Evolutionary conservation across 2,888 invertebrate genomes (phyloP).

Genomic region (Notodonta ziczac): DNA sequence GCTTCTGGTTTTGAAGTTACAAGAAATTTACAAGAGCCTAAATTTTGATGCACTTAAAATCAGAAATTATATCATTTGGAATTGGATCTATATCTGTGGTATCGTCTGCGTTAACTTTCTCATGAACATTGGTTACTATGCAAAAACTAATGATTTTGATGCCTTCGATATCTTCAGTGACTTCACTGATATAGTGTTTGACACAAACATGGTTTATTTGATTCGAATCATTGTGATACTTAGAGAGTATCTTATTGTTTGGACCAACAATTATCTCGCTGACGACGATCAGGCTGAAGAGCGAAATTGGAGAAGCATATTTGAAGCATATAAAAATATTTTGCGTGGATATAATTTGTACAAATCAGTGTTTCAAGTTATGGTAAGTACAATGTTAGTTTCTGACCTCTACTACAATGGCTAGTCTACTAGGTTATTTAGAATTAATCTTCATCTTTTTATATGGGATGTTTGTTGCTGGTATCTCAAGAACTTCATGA

Average conservation of each 20-base stretch:
- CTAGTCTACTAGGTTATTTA: too few relatives aligned
- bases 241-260: constrained; percentile 13
- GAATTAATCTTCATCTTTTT: too few relatives aligned
- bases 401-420: too few relatives aligned
- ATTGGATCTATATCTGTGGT: constrained; percentile 1
- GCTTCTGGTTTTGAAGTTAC: constrained; percentile 8
- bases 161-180: constrained; percentile 2
- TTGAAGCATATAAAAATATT: constrained; percentile 16
- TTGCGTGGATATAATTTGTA: constrained; percentile 17
- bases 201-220: constrained; percentile 12
- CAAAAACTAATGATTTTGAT: neutral
- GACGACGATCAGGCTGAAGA: neutral
- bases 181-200: neutral
- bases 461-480: too few relatives aligned
- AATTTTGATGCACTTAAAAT: neutral
- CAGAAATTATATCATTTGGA: neutral
- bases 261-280: neutral
- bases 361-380: constrained; percentile 15
- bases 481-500: too few relatives aligned
- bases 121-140: neutral
- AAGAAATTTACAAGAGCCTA: constrained; percentile 5
- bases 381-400: constrained; percentile 15
- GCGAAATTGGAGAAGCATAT: neutral
- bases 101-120: neutral
- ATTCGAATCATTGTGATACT: constrained; percentile 15